Evolutionary conservation across 2,113 vertebrate genomes (phyloP).

Genomic region (Heloderma charlesbogerti): DNA sequence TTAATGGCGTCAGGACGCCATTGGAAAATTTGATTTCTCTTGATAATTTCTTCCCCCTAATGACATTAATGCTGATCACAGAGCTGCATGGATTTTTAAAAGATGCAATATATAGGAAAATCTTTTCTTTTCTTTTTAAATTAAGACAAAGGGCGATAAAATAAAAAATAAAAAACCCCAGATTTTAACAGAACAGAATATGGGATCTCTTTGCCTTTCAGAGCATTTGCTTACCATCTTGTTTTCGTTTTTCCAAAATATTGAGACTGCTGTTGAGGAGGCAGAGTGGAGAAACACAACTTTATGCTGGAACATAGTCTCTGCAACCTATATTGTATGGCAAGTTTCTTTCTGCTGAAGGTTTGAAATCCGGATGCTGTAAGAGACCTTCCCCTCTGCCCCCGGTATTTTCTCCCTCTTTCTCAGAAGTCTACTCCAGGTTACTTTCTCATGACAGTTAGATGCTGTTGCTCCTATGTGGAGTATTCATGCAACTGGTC

Average conservation of each 20-base stretch:
- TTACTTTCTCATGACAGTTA: slow-evolving; percentile 40
- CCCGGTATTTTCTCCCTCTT: slow-evolving; percentile 8
- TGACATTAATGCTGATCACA: slow-evolving; percentile 88
- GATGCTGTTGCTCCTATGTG: background rate
- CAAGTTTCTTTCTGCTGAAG: background rate
- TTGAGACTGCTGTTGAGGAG: slow-evolving; percentile 59
- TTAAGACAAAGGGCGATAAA: background rate
- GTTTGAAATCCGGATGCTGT: slow-evolving; percentile 32
- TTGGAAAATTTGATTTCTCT: slow-evolving; percentile 99
- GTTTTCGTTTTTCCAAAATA: slow-evolving; percentile 65
- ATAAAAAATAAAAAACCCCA: slow-evolving; percentile 43
- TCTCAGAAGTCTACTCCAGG: slow-evolving; percentile 20
- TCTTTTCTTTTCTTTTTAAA: slow-evolving; percentile 28
- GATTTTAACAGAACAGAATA: slow-evolving; percentile 63
- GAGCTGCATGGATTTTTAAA: slow-evolving; percentile 81
- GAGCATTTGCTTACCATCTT: background rate
- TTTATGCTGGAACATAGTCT: background rate
- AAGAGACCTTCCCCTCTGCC: background rate
- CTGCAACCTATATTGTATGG: too few species aligned
- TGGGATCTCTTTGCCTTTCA: slow-evolving; percentile 38
- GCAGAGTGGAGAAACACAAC: background rate
- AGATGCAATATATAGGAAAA: slow-evolving; percentile 72
- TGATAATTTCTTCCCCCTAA: slow-evolving; percentile 99
- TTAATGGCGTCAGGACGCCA: slow-evolving; percentile 99
- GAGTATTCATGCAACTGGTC: too few species aligned